Base-by-base conservation (phyloP, 2,797 vertebrate species). In the Lepus oiostolus region DNA sequence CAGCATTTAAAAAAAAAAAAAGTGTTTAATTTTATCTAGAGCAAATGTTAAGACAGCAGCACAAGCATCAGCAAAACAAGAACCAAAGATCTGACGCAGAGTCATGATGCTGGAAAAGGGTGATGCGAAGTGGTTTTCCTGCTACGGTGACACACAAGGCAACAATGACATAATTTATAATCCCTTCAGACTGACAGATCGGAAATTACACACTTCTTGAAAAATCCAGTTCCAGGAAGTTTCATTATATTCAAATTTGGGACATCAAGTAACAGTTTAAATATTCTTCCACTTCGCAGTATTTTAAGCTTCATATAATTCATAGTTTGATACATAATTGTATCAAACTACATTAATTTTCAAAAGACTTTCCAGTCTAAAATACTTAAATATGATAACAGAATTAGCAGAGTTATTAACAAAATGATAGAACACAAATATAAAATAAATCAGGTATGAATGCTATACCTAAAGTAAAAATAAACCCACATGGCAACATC, bases 161-260 rank as follows among this genome's bases (percentile, higher is more conserved):
- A 95, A 60, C 17, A 77, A 63, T n/a, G 38, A 47, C 42, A 85
- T 4, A 79, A 32, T 74, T 8, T 90, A 21, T 30, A 68, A 89
- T 67, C 58, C 50, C 77, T 86, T 60, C 50, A 86, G 47, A 26
- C 67, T 22, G 35, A 26, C 38, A 92, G 50, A 79, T 81, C n/a
- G 88, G 30, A 96, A 94, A 95, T 87, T 90, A 96, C 26, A 1
- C 32, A 81, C 88, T 94, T 93, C 54, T 80, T 89, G 26, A 90
- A 68, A 21, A 58, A 58, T 58, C 42, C 42, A 47, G 42, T 47
- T 47, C 42, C 42, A 62, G 67, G 1, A 84, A 80, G 26, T 81
- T 96, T 86, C 35, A 93, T 11, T 89, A 74, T 90, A 90, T 87
- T 96, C 67, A 93, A 93, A 92, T 90, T 91, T 91, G 72, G 89